Percentiles rank a stretch among this genome's conserved stretches.
phyloP scores from a whole-genome alignment of 1,140 invertebrate genomes.

The Heliconius melpomene region DNA sequence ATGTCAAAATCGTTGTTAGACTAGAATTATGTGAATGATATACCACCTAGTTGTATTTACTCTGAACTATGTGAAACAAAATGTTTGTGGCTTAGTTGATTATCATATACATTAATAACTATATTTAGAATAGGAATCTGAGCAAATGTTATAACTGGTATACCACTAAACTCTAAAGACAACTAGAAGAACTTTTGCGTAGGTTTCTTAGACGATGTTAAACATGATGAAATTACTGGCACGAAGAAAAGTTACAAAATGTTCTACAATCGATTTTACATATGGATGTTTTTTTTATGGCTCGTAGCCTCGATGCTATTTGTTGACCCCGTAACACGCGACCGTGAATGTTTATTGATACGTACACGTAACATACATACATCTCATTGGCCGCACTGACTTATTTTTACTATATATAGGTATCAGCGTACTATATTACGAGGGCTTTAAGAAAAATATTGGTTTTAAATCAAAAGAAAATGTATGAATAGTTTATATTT shows the following conservation, averaged over 20 bases:
- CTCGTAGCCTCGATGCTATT: constrained; percentile 16
- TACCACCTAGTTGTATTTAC: not conserved
- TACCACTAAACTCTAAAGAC: too few relatives aligned
- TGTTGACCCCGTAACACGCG: constrained; percentile 25
- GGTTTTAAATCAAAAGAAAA: too few relatives aligned
- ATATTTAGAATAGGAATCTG: too few relatives aligned
- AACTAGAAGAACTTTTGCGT: too few relatives aligned
- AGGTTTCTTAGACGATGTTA: too few relatives aligned
- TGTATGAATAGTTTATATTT: too few relatives aligned
- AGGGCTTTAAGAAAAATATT: not conserved
- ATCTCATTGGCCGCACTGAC: not conserved
- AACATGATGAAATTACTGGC: not conserved
- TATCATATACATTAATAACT: too few relatives aligned
- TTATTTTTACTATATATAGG: not conserved
- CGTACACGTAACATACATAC: constrained; percentile 13
- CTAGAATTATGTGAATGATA: not conserved
- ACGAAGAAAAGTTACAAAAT: not conserved
- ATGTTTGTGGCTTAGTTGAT: too few relatives aligned
- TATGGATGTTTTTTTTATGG: not conserved
- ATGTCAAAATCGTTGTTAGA: constrained; percentile 45
- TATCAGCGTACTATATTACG: not conserved
- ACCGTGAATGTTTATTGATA: constrained; percentile 27
- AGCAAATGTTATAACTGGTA: too few relatives aligned
- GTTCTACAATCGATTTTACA: not conserved
- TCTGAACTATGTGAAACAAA: too few relatives aligned